Evolutionary conservation across 2,113 vertebrate genomes (phyloP), one percentile per base, ranked within the genome.

Genomic region (Bos indicus): DNA sequence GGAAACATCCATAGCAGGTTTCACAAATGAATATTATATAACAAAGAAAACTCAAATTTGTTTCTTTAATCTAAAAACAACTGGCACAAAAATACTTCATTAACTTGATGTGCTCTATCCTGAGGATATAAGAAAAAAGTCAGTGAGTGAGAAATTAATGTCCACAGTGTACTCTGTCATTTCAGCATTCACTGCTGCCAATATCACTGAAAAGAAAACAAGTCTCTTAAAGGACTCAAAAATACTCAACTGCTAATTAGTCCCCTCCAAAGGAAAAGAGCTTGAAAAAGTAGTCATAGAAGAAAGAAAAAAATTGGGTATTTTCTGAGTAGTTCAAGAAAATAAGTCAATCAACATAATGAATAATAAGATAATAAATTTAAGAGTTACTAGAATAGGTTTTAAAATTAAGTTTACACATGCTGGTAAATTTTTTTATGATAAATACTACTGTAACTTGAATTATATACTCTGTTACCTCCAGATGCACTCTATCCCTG

Each of bases 381-480:
- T 94, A 97, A 93, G 81, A 94, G 33, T 28, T 62, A 96, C 23
- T 90, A 85, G 52, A 67, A 19, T 46, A 81, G 15, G 54, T 51
- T 86, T 95, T 97, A 93, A 94, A 97, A 48, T 95, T 84, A 94
- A 90, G 74, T 90, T 67, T 95, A 86, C 26, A 98, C 54, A 93
- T 17, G 59, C 84, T 97, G 86, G 80, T 74, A 97, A 97, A 82
- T 85, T 96, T 97, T 62, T 97, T 60, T 88, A 74, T 89, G 82
- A 93, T 74, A 98, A 83, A 74, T 93, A 84, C 12, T 91, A 93
- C 77, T 46, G 30, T 86, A 67, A 71, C 62, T 96, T 97, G 87
- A 96, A 88, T 88, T 91, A 85, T 94, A 59, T 94, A 56, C 86
- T 98, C 94, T 98, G 88, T 97, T 97, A 97, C 90, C 62, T 89